Percentiles rank a stretch among this genome's conserved stretches.
Conservation (phyloP, 1,140 invertebrate genomes). For the Potamilus streckersoni region DNA sequence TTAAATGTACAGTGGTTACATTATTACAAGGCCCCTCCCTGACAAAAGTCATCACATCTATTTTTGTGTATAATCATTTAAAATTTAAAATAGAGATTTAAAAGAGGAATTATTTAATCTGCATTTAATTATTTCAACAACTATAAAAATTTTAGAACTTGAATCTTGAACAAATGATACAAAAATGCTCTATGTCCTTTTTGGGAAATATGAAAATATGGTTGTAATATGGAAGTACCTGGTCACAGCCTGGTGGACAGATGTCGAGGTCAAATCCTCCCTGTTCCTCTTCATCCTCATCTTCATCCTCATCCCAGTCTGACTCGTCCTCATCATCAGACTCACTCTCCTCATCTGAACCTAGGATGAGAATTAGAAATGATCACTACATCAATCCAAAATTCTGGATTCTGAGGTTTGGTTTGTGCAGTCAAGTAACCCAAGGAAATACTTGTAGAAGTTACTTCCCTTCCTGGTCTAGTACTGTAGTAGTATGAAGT, state of each 20-base stretch:
- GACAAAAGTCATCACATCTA: neutral
- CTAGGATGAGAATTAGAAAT: conserved; percentile 33
- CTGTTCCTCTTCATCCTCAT: conserved; percentile 63
- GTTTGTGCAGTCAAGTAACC: too few species aligned
- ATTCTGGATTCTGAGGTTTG: too few species aligned
- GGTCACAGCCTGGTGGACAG: conserved; percentile 81
- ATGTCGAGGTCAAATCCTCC: conserved; percentile 77
- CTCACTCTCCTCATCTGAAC: conserved; percentile 67
- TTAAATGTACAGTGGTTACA: too few species aligned
- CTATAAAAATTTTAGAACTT: too few species aligned
- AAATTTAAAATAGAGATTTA: neutral
- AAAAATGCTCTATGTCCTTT: too few species aligned
- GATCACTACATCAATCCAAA: too few species aligned
- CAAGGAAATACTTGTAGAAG: too few species aligned
- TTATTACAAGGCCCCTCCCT: neutral
- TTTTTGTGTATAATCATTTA: neutral
- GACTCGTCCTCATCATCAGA: conserved; percentile 65
- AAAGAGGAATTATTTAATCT: neutral
- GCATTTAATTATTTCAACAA: neutral
- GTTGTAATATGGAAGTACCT: conserved; percentile 46
- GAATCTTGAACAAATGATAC: too few species aligned
- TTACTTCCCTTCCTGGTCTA: too few species aligned
- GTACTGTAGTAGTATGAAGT: too few species aligned
- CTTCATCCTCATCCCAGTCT: conserved; percentile 66
- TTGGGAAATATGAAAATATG: too few species aligned